Percentiles rank a stretch among this genome's conserved stretches.
Evolutionary conservation across 2,113 vertebrate genomes (phyloP).

Genomic region (Rousettus leschenaultii): DNA sequence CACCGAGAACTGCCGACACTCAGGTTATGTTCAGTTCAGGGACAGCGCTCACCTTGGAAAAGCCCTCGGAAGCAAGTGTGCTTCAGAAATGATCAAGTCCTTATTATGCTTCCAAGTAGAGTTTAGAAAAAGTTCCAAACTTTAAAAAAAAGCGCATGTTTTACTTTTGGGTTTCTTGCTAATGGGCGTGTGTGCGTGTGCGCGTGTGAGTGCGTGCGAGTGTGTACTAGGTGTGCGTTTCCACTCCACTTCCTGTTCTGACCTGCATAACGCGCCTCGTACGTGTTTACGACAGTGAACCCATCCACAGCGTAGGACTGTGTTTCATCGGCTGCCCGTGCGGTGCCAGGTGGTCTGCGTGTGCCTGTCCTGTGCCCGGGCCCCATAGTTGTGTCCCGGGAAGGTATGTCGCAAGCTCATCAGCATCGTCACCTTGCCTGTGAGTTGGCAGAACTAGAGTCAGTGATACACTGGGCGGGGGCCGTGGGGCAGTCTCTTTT

Average conservation of each 20-base stretch:
- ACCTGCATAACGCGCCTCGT: fast-evolving
- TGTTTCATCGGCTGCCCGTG: not conserved
- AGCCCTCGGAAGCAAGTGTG: not conserved
- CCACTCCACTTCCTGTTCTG: not conserved
- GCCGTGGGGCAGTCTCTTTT: not conserved
- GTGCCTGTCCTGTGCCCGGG: not conserved
- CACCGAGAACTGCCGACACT: not conserved
- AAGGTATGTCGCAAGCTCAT: not conserved
- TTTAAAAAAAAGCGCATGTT: not conserved
- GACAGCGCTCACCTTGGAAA: not conserved
- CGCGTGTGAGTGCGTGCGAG: no score
- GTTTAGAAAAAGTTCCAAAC: not conserved
- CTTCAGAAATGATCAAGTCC: not conserved
- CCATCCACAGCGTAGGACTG: not conserved
- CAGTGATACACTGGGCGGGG: not conserved
- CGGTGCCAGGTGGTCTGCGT: fast-evolving
- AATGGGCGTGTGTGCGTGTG: not conserved
- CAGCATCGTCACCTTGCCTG: fast-evolving
- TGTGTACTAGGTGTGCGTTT: not conserved
- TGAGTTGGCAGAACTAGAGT: not conserved
- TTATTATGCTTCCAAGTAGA: not conserved
- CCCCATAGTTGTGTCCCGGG: not conserved
- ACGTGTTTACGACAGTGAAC: not conserved
- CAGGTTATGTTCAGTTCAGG: not conserved
- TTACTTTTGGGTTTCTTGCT: not conserved